Conservation (phyloP, 2,888 invertebrate genomes). For the Capitulum mitella region DNA sequence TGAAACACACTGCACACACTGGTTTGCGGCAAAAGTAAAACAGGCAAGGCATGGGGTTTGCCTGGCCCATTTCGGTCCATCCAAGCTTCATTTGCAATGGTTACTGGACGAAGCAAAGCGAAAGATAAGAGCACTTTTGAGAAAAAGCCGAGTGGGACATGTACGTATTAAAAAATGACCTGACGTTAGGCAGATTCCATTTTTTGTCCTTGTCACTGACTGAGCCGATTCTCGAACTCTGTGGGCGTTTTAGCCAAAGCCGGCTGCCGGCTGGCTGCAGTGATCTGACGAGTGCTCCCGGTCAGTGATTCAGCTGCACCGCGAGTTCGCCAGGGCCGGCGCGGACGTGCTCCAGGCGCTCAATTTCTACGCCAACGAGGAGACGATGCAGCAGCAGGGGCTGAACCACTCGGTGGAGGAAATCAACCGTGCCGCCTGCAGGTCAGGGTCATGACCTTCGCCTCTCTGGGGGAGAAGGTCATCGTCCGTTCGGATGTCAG, state of each 20-base stretch:
- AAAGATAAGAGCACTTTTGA: neutral
- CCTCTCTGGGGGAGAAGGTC: no score
- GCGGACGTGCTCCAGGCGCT: neutral
- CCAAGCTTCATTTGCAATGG: no score
- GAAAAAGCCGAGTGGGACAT: constrained; percentile 11
- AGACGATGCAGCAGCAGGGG: neutral
- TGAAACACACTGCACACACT: no score
- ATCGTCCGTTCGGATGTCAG: no score
- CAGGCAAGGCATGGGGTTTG: no score
- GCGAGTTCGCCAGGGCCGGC: neutral
- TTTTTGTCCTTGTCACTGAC: no score
- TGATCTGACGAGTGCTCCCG: neutral
- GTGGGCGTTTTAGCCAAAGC: no score
- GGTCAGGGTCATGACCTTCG: no score
- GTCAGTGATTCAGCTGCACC: neutral
- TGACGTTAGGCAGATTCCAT: neutral
- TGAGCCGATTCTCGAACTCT: no score
- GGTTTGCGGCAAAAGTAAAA: no score
- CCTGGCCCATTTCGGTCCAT: no score
- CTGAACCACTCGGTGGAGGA: neutral
- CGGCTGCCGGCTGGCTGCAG: neutral
- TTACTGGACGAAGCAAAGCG: no score
- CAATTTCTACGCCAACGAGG: neutral
- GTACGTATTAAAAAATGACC: neutral
- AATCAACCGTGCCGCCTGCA: neutral